Evolutionary conservation across 2,113 vertebrate genomes (phyloP).

Genomic region (Dasyornis broadbenti): DNA sequence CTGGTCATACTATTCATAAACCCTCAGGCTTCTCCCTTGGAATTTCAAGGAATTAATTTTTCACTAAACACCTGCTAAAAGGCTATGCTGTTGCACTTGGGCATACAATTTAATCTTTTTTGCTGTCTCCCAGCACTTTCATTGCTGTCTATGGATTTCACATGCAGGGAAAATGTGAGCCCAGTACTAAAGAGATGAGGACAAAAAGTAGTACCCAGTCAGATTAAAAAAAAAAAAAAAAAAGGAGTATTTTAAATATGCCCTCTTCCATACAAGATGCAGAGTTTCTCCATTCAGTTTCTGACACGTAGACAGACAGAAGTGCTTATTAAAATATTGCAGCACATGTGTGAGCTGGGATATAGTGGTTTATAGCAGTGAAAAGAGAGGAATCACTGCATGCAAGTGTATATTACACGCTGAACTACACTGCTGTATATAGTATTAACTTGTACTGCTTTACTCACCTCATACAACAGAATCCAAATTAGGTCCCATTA

Average conservation of each 20-base stretch:
- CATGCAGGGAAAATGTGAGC: conserved; percentile 43
- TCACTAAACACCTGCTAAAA: conserved; percentile 72
- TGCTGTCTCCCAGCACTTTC: conserved; percentile 66
- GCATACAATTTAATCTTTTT: conserved; percentile 71
- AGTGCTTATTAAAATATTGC: background rate
- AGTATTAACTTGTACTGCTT: conserved; percentile 60
- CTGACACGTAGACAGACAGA: background rate
- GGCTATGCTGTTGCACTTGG: conserved; percentile 68
- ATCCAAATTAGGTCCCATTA: conserved; percentile 78
- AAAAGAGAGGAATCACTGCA: background rate
- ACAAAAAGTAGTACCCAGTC: conserved; percentile 23
- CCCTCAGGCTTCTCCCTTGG: conserved; percentile 70
- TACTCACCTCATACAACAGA: conserved; percentile 70
- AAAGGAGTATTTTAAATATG: background rate
- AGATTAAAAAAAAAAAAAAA: background rate
- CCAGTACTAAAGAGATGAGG: conserved; percentile 10
- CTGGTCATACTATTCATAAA: conserved; percentile 67
- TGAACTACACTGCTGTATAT: conserved; percentile 35
- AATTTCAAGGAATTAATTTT: conserved; percentile 77
- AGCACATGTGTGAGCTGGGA: background rate
- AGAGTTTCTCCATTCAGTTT: background rate
- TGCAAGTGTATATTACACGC: background rate
- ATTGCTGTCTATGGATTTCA: conserved; percentile 56
- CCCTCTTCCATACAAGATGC: background rate
- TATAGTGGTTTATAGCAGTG: background rate